phyloP scores from a whole-genome alignment of 2,797 vertebrate genomes.

The Argentina silus region DNA sequence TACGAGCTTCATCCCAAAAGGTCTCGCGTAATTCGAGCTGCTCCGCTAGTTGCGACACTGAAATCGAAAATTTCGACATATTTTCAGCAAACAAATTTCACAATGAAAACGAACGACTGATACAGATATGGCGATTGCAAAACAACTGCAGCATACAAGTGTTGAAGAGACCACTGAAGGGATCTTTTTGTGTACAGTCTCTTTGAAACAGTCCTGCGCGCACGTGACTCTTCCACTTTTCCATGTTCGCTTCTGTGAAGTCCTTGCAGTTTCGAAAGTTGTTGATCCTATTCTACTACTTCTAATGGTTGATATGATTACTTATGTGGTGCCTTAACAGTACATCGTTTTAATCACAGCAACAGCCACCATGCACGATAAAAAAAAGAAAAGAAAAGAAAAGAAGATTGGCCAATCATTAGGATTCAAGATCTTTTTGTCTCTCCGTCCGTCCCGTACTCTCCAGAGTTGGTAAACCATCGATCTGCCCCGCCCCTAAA shows the following conservation, averaged over 20 bases:
- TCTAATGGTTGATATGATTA: not conserved
- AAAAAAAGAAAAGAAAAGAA: not conserved
- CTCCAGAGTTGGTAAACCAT: no score
- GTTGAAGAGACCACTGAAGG: slow-evolving; percentile 68
- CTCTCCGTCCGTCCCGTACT: no score
- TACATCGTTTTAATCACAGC: not conserved
- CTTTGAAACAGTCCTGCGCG: slow-evolving; percentile 62
- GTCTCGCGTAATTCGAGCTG: slow-evolving; percentile 63
- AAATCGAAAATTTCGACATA: slow-evolving; percentile 16
- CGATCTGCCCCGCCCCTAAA: no score
- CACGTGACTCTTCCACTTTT: slow-evolving; percentile 76
- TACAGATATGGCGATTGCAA: not conserved
- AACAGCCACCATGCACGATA: not conserved
- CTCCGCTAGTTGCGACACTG: slow-evolving; percentile 74
- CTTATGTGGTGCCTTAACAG: not conserved
- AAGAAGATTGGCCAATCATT: no score
- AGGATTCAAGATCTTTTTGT: no score
- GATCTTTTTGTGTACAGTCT: slow-evolving; percentile 67
- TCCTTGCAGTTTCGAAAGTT: not conserved
- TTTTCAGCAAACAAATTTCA: not conserved
- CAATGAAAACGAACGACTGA: not conserved
- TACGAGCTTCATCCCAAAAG: slow-evolving; percentile 63
- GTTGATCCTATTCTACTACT: not conserved
- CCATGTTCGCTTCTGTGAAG: slow-evolving; percentile 53
- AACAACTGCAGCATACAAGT: slow-evolving; percentile 58